Evolutionary conservation across 2,797 vertebrate species (phyloP), one percentile per base, ranked within the genome.

Genomic region (Tolypeutes matacus): DNA sequence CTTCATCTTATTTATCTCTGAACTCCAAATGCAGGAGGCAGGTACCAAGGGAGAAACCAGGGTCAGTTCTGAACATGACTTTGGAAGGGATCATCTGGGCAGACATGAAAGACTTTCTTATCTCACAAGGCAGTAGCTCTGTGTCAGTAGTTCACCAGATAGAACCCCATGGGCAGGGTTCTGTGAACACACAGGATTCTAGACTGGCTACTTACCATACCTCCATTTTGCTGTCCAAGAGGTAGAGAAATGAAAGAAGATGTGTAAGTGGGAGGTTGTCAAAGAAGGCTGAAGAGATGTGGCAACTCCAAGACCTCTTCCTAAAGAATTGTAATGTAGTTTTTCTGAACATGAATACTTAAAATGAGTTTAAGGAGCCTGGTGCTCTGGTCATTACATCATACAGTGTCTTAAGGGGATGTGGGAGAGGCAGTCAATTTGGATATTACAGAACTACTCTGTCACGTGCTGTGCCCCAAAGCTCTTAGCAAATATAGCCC

Each of bases 291-390:
- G 9, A 89, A 82, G 84, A 88, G 27, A 91, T 21, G 2, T 5
- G 34, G 58, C 9, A 34, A 49, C 7, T 75, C 46, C n/a, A 80
- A 29, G 18, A 60, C 56, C 81, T 64, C 12, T 82, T 9, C 39
- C 76, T 69, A 29, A 81, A 82, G 15, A 76, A 89, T 31, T 77
- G 14, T 51, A 67, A 58, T 3, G 13, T 72, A 64, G 25, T 21
- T 82, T 92, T 25, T 49, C 90, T 89, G 69, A 70, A 85, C n/a
- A 20, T 69, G 39, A 17, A 20, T 65, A 70, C 31, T 88, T 91
- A 46, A 89, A 87, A 78, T 86, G 46, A 56, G 78, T 85, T 84
- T 76, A 84, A 86, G 70, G 49, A 80, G 29, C 67, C 13, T 14
- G 9, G 17, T 46, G 36, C 0, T 18, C 4, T 4, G 53, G 12